Conservation (phyloP, 2,888 invertebrate species). For the Tenthredo mesomela region DNA sequence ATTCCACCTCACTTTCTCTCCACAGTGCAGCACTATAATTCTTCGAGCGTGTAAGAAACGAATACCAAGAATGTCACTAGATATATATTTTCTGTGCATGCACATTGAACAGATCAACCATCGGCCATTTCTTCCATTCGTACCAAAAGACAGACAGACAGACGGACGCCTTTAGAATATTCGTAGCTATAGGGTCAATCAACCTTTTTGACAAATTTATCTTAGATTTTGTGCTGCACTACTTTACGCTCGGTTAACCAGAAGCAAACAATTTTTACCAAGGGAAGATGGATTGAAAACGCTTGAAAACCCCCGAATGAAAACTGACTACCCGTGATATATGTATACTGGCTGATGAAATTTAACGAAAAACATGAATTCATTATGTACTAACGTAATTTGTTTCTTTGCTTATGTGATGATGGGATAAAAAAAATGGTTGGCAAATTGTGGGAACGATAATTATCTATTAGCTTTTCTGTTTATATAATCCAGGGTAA, state of each 20-base stretch:
- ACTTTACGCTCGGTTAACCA: constrained; percentile 40
- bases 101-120: background rate
- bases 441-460: background rate
- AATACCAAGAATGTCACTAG: background rate
- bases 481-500: background rate
- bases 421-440: background rate
- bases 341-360: constrained; percentile 7
- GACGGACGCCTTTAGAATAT: constrained; percentile 12
- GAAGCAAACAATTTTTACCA: background rate
- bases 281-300: constrained; percentile 32
- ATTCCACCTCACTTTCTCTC: background rate
- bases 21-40: background rate
- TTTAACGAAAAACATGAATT: background rate
- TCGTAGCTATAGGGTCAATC: background rate
- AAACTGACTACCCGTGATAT: background rate
- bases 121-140: background rate
- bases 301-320: constrained; percentile 5
- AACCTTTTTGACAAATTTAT: constrained; percentile 29
- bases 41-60: constrained; percentile 15
- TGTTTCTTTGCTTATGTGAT: background rate
- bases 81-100: background rate
- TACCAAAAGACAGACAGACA: background rate
- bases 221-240: constrained; percentile 28
- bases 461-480: background rate
- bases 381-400: background rate